Base-by-base conservation (phyloP, 2,797 vertebrate species). In the Pseudotriccus pelzelni region DNA sequence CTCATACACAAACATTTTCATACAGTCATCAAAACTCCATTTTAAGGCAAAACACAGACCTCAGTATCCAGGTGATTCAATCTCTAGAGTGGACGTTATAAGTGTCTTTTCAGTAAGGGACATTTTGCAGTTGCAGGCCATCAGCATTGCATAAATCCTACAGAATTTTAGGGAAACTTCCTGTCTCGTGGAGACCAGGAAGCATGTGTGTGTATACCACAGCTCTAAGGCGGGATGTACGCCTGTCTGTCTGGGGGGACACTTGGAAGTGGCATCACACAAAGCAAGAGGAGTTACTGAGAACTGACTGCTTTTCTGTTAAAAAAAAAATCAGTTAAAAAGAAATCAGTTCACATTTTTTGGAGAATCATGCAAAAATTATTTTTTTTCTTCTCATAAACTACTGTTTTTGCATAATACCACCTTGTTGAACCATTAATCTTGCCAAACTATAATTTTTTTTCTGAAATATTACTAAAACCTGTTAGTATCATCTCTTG, bases 191-290 rank as follows among this genome's bases (percentile, higher is more conserved):
- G 24, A 80, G 24, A 16, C 25, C 10, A 76, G 41, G 27, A 74
- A 24, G 7, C 4, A 5, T 1, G 7, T 7, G 13, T 36, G 10
- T 43, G 27, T 34, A 21, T 28, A 7, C 10, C 41, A 34, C 34
- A 74, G 8, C 11, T 84, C 19, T 21, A 12, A 37, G 3, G 9
- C 11, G 21, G 11, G 24, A 17, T 63, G 59, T 5, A 1, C 3
- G 0, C 36, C 17, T 4, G 0, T 53, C 37, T 53, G 22, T 44
- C 34, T 13, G 32, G 14, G 10, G 10, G 27, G 7, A 49, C 7
- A 3, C 30, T 59, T 15, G 17, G 34, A 60, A 72, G 19, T 1
- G 0, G 0, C 0, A 0, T 49, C 24, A 46, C 12, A n/a, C 20
- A 46, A 14, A 80, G 28, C 19, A 80, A 72, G 27, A 7, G 9